These are phyloP conservation scores for Geophilus truncorum DNA, from an alignment of 2,888 invertebrate genomes.

Conservation along the genomic window DNA sequence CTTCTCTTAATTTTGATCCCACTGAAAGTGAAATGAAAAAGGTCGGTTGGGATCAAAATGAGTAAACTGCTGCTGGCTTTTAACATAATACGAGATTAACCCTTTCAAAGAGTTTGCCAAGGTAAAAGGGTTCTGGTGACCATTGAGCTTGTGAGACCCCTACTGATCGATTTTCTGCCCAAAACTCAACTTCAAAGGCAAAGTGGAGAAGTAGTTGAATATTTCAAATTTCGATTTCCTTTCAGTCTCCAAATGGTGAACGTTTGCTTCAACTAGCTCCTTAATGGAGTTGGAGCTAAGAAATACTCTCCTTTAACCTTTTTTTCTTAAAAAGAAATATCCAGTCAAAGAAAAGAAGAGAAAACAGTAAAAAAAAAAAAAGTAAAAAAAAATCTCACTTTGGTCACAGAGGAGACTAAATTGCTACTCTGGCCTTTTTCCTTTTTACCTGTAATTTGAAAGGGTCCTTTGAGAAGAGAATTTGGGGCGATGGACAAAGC, in stretches of 20 bases:
- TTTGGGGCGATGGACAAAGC: background rate
- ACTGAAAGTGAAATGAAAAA: background rate
- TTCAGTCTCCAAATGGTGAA: conserved; percentile 13
- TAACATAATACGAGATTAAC: background rate
- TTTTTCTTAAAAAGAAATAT: background rate
- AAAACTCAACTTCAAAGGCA: background rate
- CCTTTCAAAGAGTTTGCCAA: background rate
- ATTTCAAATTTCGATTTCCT: conserved; percentile 21
- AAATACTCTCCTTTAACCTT: background rate
- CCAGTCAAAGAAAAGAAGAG: background rate
- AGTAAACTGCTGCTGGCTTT: conserved; percentile 6
- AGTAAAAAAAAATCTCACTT: background rate
- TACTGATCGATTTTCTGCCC: conserved; percentile 3
- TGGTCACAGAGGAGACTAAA: background rate
- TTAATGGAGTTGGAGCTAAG: conserved; percentile 6
- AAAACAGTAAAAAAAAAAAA: background rate
- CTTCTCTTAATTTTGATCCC: background rate
- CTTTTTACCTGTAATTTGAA: conserved; percentile 2
- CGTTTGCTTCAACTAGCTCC: conserved; percentile 11
- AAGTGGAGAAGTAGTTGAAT: conserved; percentile 3
- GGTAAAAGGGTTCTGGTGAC: conserved; percentile 8
- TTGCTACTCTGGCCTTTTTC: background rate
- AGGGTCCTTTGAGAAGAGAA: conserved; percentile 2
- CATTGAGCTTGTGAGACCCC: background rate
- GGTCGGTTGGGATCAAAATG: background rate